Evolutionary conservation across 2,797 vertebrate genomes (phyloP), one percentile per base, ranked within the genome.

Genomic region (Eulemur rubriventer): DNA sequence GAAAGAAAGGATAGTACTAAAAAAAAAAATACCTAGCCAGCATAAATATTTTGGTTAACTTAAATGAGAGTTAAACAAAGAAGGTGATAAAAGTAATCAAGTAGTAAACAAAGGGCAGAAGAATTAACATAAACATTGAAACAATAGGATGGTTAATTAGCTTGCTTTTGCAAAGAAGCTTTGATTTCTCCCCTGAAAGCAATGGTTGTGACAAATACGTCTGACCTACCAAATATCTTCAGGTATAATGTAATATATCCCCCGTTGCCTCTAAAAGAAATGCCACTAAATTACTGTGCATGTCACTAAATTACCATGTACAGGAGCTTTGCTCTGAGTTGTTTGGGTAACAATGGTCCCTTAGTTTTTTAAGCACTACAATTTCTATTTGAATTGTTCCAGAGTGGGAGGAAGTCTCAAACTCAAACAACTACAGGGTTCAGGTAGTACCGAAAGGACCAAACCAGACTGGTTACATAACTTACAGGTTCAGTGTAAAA

Each of bases 131-230:
- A 94, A 95, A 81, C 67, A 90, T 61, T 85, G 87, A 96, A 50
- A 80, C 87, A 88, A 81, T 18, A 75, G 61, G 33, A 55, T 55
- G 2, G 57, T 84, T 97, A 90, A 97, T 97, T 93, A 95, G 76
- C 38, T 93, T 59, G 61, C 80, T 94, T 94, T 95, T 94, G 48
- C 79, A 81, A 78, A 95, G 59, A 94, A 95, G 69, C 94, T 96
- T 73, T 96, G 75, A 97, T 96, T 96, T 93, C 95, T 97, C 86
- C 94, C 88, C 55, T 84, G 92, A 86, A 97, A 97, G 69, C 92
- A 89, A 95, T 89, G 52, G 41, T 82, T 24, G 48, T 86, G 85
- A 94, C 75, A 96, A 96, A 97, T 96, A 94, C 91, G 35, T 52
- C 65, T 87, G 38, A 75, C 69, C 83, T 91, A 88, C 57, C 38